Conservation (phyloP, 2,888 invertebrate species). For the Taenaris catops region DNA sequence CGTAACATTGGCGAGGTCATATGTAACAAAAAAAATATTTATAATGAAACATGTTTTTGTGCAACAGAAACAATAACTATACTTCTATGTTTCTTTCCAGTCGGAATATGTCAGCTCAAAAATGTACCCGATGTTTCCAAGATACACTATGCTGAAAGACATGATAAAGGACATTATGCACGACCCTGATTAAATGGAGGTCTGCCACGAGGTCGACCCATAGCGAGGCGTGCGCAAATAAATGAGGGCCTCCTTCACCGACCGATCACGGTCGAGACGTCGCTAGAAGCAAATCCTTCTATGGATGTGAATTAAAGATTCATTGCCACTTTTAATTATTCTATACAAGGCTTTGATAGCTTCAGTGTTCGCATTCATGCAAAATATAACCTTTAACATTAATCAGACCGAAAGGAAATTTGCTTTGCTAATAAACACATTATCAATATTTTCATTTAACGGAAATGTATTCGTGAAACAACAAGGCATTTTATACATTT, state of each 20-base stretch:
- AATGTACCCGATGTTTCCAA: constrained; percentile 95
- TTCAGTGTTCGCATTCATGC: neutral
- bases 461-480: too few species aligned
- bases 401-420: too few species aligned
- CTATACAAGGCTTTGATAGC: neutral
- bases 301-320: constrained; percentile 6
- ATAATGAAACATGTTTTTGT: too few species aligned
- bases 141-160: constrained; percentile 97
- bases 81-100: constrained; percentile 62
- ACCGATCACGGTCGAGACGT: constrained; percentile 65
- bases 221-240: constrained; percentile 82
- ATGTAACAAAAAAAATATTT: too few species aligned
- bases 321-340: constrained; percentile 11
- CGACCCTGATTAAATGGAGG: constrained; percentile 98
- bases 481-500: too few species aligned
- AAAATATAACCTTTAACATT: neutral
- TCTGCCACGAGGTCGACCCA: constrained; percentile 93
- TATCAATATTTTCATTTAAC: too few species aligned
- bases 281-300: constrained; percentile 40
- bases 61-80: too few species aligned
- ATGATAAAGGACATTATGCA: constrained; percentile 98
- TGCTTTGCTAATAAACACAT: too few species aligned
- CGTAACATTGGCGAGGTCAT: too few species aligned
- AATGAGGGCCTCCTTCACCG: constrained; percentile 69
- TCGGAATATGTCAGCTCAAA: constrained; percentile 95